A percentile compares a stretch with the other conserved stretches of the same genome.
Conservation (phyloP, 2,113 vertebrate genomes). For the Pachycephala philippinensis region DNA sequence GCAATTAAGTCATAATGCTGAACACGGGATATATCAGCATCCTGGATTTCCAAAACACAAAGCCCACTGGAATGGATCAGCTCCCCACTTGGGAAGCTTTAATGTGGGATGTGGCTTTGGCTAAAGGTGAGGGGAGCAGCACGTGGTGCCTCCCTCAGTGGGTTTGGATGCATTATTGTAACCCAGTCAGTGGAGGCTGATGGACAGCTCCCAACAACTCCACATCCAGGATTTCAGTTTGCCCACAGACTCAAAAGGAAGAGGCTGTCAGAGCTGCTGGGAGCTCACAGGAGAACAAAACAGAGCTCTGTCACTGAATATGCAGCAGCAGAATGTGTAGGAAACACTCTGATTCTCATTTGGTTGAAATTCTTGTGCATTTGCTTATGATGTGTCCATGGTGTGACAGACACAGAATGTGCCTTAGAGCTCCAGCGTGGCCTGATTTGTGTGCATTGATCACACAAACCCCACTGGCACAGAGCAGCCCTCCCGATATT, state of each 20-base stretch:
- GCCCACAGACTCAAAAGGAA: not conserved
- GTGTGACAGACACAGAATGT: not conserved
- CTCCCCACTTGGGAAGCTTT: not conserved
- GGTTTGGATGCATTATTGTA: not conserved
- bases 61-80: not conserved
- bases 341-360: not conserved
- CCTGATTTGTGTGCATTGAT: not conserved
- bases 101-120: not conserved
- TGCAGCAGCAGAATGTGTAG: not conserved
- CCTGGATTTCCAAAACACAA: not conserved
- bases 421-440: not conserved
- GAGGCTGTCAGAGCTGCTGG: not conserved
- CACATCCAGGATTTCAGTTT: not conserved
- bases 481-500: not conserved
- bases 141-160: accelerated
- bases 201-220: not conserved
- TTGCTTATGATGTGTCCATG: not conserved
- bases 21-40: not conserved
- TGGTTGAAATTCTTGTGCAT: not conserved
- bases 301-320: not conserved
- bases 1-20: not conserved
- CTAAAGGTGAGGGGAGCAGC: not conserved
- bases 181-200: not conserved
- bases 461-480: not conserved
- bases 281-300: not conserved